Base-by-base conservation (phyloP, 1,140 invertebrate species). In the Drosophila kepulauana region DNA sequence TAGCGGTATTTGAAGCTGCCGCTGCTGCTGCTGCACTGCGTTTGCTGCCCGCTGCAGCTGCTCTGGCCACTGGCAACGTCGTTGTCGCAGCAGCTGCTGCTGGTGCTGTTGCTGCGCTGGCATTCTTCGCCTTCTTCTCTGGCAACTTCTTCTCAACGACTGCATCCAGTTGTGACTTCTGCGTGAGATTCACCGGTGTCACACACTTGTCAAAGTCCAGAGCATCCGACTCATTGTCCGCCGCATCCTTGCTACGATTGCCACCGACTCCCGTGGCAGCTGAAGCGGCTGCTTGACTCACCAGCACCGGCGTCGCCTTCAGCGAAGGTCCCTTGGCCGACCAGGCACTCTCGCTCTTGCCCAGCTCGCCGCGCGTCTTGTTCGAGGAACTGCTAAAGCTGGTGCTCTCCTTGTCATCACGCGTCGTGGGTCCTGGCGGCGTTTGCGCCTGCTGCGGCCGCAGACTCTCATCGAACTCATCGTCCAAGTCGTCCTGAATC, bases 401-500 rank as follows among this genome's bases (percentile, higher is more conserved):
- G 6, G 86, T 81, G 57, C 87, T 90, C 25, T 90, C 86, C 45
- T 92, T 92, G 15, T 91, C 89, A 15, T 91, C 90, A 1, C 85
- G 62, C 1, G 82, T 79, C 0, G 91, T 79, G 0, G 91, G 80
- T 2, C 65, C 84, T 0, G 91, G 91, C 16, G 91, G 92, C 0
- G 91, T 87, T 20, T 79, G 76, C 0, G 81, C 77, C 6, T 82
- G 81, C 41, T 91, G 91, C 0, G 89, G 89, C 1, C 91, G 76
- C 41, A 91, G 20, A n/a, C 88, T 88, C 8, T 88, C 89, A 67
- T 92, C 91, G 11, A 84, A 92, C 49, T 92, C 91, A 52, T 92
- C 92, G 48, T 94, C 94, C 72, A 94, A 88, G 70, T 94, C 94
- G 25, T 93, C 92, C 57, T 94, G 94, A 35, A 93, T 94, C 25